phyloP scores from a whole-genome alignment of 1,140 invertebrate species.

The Diploscapter pachys region DNA sequence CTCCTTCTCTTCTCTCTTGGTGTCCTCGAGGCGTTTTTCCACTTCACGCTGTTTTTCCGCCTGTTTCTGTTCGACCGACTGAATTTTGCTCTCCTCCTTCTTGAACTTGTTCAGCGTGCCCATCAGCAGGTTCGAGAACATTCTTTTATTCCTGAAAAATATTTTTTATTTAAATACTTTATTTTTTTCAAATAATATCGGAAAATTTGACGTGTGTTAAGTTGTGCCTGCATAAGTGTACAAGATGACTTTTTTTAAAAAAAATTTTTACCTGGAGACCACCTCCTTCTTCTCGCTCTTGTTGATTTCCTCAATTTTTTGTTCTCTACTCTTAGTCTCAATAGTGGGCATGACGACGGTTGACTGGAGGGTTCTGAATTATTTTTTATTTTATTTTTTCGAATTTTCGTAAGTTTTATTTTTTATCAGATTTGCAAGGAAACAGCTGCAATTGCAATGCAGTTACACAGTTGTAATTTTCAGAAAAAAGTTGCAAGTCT shows the following conservation, averaged over 20 bases:
- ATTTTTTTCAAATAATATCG: neutral
- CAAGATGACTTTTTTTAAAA: neutral
- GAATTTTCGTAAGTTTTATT: neutral
- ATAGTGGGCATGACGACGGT: constrained; percentile 26
- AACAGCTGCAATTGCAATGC: neutral
- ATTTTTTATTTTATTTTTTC: neutral
- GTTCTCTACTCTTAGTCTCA: constrained; percentile 21
- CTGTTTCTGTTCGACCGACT: constrained; percentile 9
- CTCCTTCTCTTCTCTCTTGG: constrained; percentile 16
- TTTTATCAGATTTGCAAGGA: neutral
- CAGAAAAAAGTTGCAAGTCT: neutral
- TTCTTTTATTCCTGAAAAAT: constrained; percentile 15
- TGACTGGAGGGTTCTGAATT: neutral
- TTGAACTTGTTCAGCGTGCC: constrained; percentile 18
- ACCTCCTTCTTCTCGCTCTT: constrained; percentile 23
- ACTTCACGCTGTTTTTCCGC: constrained; percentile 14
- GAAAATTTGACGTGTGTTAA: too few relatives aligned
- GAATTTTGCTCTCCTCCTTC: neutral
- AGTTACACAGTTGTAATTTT: neutral
- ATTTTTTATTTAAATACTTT: neutral
- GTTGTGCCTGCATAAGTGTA: neutral
- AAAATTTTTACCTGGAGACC: neutral
- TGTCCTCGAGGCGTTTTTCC: constrained; percentile 20
- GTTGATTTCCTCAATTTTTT: constrained; percentile 10
- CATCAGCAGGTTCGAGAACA: constrained; percentile 17